A percentile compares a stretch with the other conserved stretches of the same genome.
Evolutionary conservation across 2,113 vertebrate genomes (phyloP).

Genomic region (Tragelaphus scriptus): DNA sequence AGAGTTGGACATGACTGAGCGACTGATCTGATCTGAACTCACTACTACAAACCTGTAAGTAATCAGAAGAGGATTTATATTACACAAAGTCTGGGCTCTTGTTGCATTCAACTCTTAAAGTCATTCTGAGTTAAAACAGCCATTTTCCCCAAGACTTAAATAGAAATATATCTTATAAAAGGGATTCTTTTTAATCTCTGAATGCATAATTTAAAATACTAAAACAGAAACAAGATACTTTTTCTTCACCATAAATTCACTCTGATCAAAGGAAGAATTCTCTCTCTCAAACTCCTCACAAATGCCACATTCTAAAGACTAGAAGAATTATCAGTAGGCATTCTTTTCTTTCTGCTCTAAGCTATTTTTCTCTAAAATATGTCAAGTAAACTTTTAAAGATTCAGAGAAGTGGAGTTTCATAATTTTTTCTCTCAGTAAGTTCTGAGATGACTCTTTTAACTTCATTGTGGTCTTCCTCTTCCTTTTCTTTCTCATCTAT

Average conservation of each 20-base stretch:
- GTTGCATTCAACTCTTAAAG: slow-evolving; percentile 74
- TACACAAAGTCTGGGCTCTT: slow-evolving; percentile 74
- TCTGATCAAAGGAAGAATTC: slow-evolving; percentile 76
- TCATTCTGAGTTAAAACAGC: slow-evolving; percentile 80
- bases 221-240: slow-evolving; percentile 75
- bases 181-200: slow-evolving; percentile 75
- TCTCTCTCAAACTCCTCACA: slow-evolving; percentile 76
- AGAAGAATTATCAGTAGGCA: slow-evolving; percentile 83
- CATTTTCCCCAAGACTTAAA: slow-evolving; percentile 80
- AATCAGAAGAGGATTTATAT: slow-evolving; percentile 76
- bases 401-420: slow-evolving; percentile 93
- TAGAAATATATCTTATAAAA: slow-evolving; percentile 85
- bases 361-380: slow-evolving; percentile 96
- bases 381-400: slow-evolving; percentile 96
- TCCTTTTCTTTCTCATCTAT: slow-evolving; percentile 92
- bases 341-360: slow-evolving; percentile 75
- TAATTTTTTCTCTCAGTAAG: slow-evolving; percentile 90
- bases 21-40: neutral
- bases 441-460: slow-evolving; percentile 89
- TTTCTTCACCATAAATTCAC: slow-evolving; percentile 75
- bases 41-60: slow-evolving; percentile 76
- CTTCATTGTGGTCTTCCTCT: slow-evolving; percentile 85
- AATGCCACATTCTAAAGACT: slow-evolving; percentile 87
- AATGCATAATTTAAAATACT: slow-evolving; percentile 77
- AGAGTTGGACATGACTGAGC: too few relatives aligned